Percentiles rank a stretch among this genome's conserved stretches.
phyloP scores from a whole-genome alignment of 2,113 vertebrate species.

The Ptyas mucosa region DNA sequence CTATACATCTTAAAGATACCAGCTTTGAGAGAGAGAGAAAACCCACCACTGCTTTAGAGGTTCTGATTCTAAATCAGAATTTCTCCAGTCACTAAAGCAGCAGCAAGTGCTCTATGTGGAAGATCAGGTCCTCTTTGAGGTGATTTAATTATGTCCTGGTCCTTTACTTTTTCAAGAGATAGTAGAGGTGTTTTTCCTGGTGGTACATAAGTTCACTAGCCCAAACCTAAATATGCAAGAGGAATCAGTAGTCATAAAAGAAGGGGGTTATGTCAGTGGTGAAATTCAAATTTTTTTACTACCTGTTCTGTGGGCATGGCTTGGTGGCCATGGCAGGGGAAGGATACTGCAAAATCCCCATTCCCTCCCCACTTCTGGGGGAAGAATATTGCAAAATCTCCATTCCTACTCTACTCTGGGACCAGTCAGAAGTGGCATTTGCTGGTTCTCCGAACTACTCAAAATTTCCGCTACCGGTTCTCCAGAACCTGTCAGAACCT shows the following conservation, averaged over 20 bases:
- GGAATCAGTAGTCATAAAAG: background rate
- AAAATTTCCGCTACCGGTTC: too few species aligned
- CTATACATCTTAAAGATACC: background rate
- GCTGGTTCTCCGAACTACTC: too few species aligned
- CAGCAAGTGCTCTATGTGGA: background rate
- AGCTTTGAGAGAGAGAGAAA: background rate
- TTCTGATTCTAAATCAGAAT: background rate
- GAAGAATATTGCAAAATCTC: too few species aligned
- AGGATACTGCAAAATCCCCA: too few species aligned
- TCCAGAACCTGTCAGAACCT: too few species aligned
- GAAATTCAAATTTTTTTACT: too few species aligned
- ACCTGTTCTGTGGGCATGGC: too few species aligned
- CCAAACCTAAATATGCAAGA: background rate
- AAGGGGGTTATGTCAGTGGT: background rate
- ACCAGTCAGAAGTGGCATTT: too few species aligned
- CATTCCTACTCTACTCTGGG: too few species aligned
- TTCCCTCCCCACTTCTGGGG: too few species aligned
- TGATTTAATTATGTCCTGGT: background rate
- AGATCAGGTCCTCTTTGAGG: background rate
- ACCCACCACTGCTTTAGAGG: background rate
- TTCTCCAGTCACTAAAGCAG: background rate
- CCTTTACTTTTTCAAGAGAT: background rate
- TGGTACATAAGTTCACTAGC: background rate
- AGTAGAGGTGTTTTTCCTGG: background rate
- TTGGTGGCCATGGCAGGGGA: too few species aligned